Conservation (phyloP, 2,113 vertebrate species). For the Odocoileus hemionus region DNA sequence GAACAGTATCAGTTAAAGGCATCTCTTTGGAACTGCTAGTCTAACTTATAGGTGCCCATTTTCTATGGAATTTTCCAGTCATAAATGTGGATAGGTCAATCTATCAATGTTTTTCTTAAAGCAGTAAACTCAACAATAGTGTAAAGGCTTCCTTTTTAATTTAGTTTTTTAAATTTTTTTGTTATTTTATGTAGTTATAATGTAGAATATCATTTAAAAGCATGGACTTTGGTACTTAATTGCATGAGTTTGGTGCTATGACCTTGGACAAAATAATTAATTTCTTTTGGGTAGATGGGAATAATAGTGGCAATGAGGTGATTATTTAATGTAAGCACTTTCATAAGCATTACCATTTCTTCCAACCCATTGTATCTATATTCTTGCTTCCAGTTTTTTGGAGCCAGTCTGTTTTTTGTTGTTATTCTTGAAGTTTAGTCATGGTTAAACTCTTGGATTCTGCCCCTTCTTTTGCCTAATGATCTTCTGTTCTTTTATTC, state of each 20-base stretch:
- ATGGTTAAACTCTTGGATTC: background rate
- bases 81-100: background rate
- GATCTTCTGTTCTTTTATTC: background rate
- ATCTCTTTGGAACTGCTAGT: background rate
- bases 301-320: background rate
- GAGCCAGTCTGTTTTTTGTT: background rate
- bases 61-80: background rate
- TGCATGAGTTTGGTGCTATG: background rate
- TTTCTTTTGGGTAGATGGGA: background rate
- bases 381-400: background rate
- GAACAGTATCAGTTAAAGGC: conserved; percentile 21
- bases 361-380: background rate
- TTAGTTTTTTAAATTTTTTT: background rate
- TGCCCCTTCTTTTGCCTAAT: background rate
- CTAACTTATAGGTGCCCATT: background rate
- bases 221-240: background rate
- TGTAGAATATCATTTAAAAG: background rate
- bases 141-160: background rate
- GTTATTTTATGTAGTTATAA: background rate
- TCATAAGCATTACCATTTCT: background rate
- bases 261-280: background rate
- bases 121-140: background rate
- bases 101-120: background rate
- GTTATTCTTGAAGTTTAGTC: background rate
- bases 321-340: background rate